phyloP scores from a whole-genome alignment of 2,797 vertebrate genomes.

The Muscicapa comitata region DNA sequence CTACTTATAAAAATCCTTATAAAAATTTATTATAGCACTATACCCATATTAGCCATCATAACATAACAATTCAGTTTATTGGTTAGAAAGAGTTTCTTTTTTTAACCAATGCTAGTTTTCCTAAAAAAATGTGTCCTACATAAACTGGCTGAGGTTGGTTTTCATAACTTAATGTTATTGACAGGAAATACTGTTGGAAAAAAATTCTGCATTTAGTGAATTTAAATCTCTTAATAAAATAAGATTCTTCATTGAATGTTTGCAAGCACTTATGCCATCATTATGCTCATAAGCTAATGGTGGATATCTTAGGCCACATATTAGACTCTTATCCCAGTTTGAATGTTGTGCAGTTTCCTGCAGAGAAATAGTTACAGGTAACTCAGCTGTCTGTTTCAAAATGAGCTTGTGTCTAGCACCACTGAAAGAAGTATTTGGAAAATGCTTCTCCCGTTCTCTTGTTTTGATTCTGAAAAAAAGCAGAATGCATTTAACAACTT shows the following conservation, averaged over 20 bases:
- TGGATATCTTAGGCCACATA: not conserved
- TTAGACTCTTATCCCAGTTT: not conserved
- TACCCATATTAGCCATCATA: not conserved
- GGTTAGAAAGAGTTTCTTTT: not conserved
- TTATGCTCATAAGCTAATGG: not conserved
- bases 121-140: not conserved
- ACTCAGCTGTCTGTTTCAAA: not conserved
- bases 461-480: not conserved
- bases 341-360: not conserved
- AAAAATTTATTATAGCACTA: not conserved
- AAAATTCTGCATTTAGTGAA: not conserved
- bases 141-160: not conserved
- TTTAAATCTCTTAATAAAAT: not conserved
- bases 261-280: not conserved
- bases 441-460: not conserved
- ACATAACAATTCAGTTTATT: not conserved
- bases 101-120: not conserved
- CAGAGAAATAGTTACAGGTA: not conserved
- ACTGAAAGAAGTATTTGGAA: not conserved
- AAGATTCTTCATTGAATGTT: not conserved
- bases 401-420: not conserved
- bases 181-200: not conserved
- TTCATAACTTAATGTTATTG: not conserved
- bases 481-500: not conserved
- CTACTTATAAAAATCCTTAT: not conserved